Conservation (phyloP, 2,797 vertebrate genomes). For the Columba guinea region DNA sequence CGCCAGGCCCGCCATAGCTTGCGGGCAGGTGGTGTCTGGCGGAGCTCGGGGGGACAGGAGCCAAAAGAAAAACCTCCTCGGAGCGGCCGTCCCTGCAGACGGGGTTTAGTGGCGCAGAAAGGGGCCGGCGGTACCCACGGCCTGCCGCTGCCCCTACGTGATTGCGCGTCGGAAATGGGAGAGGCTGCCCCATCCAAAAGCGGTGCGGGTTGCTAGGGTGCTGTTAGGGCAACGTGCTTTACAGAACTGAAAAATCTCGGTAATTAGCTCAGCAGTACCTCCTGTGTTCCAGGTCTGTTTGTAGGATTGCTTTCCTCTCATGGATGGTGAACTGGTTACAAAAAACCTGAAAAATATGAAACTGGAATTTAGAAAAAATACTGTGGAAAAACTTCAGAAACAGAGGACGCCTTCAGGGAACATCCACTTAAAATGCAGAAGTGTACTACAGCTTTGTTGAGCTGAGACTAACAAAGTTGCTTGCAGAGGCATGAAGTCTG, state of each 20-base stretch:
- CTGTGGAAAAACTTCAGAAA: background rate
- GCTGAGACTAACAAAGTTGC: accelerated
- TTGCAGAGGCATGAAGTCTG: background rate
- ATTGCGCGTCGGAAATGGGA: accelerated
- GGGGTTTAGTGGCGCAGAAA: no score
- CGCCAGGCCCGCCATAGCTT: background rate
- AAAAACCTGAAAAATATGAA: background rate
- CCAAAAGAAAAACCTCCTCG: no score
- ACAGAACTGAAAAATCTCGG: no score
- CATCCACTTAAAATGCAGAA: background rate
- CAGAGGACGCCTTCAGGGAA: accelerated
- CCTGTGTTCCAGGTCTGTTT: accelerated
- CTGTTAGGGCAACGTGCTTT: accelerated
- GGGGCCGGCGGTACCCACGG: accelerated
- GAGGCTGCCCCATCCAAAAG: accelerated
- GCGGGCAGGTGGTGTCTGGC: accelerated
- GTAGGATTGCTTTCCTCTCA: no score
- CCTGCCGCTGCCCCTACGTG: accelerated
- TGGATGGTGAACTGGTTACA: background rate
- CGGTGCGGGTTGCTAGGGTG: accelerated
- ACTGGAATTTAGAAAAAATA: background rate
- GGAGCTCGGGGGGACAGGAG: background rate
- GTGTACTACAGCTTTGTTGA: accelerated
- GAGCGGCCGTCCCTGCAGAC: no score
- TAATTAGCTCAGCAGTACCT: no score